Evolutionary conservation across 2,113 vertebrate genomes (phyloP).

Genomic region (Brachyhypopomus occidentalis): DNA sequence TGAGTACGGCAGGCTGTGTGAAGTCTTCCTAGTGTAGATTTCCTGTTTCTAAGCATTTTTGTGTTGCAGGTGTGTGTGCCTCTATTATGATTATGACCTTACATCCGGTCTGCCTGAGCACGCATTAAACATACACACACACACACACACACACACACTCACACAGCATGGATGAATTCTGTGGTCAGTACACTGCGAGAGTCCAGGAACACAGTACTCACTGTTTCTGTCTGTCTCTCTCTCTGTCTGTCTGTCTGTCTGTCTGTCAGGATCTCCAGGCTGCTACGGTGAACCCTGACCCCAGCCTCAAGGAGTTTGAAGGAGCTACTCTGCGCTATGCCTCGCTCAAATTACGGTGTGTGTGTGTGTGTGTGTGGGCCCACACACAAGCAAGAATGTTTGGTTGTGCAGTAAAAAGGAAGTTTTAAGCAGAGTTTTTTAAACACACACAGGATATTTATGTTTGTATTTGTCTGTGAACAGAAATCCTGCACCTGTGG

Average conservation of each 20-base stretch:
- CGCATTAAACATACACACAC: background rate
- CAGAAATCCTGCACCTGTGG: conserved; percentile 84
- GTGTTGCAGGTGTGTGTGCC: background rate
- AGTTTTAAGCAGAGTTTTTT: background rate
- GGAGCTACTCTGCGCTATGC: conserved; percentile 96
- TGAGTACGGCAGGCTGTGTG: background rate
- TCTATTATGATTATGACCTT: background rate
- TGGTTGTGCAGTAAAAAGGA: background rate
- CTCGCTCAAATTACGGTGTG: conserved; percentile 87
- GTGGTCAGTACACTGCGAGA: background rate
- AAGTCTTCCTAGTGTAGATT: background rate
- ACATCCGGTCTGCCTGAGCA: background rate
- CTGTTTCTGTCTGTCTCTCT: background rate
- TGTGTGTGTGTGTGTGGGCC: conserved; percentile 31
- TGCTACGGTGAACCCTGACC: conserved; percentile 94
- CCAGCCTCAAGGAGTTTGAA: conserved; percentile 98
- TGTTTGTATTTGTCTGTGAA: background rate
- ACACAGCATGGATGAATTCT: conserved; percentile 20
- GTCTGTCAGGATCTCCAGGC: conserved; percentile 87
- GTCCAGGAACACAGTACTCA: too few species aligned
- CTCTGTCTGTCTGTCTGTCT: conserved; percentile 42
- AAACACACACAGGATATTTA: background rate
- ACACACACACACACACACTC: conserved; percentile 2
- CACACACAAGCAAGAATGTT: conserved; percentile 25
- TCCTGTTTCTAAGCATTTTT: background rate